These are phyloP conservation scores for Drosophila triauraria DNA, from an alignment of 1,140 invertebrate genomes.

Conservation along the genomic window DNA sequence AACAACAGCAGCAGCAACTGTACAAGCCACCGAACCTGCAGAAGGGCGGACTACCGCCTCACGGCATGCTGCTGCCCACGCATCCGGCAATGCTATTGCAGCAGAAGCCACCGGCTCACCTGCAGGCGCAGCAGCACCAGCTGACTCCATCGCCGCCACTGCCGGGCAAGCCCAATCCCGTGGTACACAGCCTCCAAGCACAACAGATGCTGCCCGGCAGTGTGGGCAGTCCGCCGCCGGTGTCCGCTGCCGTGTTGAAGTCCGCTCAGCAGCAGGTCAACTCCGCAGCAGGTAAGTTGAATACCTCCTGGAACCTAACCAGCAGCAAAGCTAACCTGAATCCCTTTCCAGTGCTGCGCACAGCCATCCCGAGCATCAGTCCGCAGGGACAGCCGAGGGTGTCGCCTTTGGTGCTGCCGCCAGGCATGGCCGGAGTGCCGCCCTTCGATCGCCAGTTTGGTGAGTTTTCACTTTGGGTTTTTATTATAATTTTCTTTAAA, in stretches of 20 bases:
- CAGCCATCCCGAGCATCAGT: conserved; percentile 87
- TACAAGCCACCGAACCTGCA: conserved; percentile 59
- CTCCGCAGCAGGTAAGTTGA: conserved; percentile 54
- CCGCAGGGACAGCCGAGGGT: conserved; percentile 87
- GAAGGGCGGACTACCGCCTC: conserved; percentile 52
- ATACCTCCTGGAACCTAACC: not conserved
- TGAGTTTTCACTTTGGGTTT: conserved; percentile 85
- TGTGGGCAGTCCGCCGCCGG: conserved; percentile 87
- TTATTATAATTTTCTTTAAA: not conserved
- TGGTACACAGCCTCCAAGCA: conserved; percentile 77
- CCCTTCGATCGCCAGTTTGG: conserved; percentile 89
- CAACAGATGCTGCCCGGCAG: conserved; percentile 86
- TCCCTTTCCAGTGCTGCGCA: conserved; percentile 79
- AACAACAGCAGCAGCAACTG: conserved; percentile 49
- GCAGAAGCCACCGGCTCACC: conserved; percentile 62
- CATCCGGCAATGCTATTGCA: conserved; percentile 72
- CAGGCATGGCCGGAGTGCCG: conserved; percentile 86
- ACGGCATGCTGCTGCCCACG: conserved; percentile 53
- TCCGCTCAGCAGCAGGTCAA: conserved; percentile 70
- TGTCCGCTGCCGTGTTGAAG: conserved; percentile 80
- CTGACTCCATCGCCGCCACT: conserved; percentile 68
- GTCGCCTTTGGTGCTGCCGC: conserved; percentile 85
- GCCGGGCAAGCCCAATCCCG: conserved; percentile 61
- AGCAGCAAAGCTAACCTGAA: conserved; percentile 14
- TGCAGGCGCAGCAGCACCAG: conserved; percentile 73